Percentiles rank a stretch among this genome's conserved stretches.
Conservation (phyloP, 2,797 vertebrate species). For the Sylvia borin region DNA sequence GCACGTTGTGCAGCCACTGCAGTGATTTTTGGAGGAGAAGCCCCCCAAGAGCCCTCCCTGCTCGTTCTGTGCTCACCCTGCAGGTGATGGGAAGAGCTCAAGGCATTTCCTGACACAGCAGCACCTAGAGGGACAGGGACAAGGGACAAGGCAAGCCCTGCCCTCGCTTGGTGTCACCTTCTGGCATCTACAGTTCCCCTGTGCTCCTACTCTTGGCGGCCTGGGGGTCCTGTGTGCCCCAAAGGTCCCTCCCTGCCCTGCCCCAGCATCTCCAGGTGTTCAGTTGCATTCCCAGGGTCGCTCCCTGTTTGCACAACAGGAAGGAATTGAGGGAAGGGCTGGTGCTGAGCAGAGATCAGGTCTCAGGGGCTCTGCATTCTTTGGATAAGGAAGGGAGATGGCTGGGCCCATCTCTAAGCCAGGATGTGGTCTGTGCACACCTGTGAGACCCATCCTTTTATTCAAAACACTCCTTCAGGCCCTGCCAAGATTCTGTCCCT, state of each 20-base stretch:
- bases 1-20: rapidly evolving
- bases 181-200: not conserved
- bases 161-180: not conserved
- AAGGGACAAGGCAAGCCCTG: not conserved
- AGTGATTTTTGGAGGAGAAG: not conserved
- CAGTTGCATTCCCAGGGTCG: not conserved
- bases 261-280: not conserved
- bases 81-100: not conserved
- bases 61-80: not conserved
- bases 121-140: not conserved
- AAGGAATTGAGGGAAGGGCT: not conserved
- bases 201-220: not conserved
- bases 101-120: rapidly evolving
- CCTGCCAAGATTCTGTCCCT: not conserved
- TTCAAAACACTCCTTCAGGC: not conserved
- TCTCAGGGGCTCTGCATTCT: not conserved
- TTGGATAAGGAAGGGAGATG: not conserved
- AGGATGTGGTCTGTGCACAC: not conserved
- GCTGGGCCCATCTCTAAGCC: not conserved
- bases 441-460: not conserved
- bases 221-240: not conserved
- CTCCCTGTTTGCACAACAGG: rapidly evolving
- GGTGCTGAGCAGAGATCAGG: not conserved
- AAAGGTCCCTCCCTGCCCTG: not conserved
- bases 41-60: too few species aligned